These are phyloP conservation scores for Ornithoptera alexandrae DNA, from an alignment of 2,888 invertebrate species.

Conservation along the genomic window DNA sequence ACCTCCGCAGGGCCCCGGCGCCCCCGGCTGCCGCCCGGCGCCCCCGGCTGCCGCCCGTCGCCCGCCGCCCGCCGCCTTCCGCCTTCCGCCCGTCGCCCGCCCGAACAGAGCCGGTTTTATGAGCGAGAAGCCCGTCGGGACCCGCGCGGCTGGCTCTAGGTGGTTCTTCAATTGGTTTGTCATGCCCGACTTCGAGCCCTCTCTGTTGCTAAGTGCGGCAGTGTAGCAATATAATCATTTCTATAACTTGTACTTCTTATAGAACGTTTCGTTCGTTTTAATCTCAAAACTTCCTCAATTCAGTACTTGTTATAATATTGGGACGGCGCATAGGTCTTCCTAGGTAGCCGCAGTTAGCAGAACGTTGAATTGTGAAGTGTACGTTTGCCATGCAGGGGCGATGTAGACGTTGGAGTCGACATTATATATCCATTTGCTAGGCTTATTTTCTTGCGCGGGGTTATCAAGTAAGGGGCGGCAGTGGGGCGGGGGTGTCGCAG, in stretches of 20 bases:
- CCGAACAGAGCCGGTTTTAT: slow-evolving; percentile 69
- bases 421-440: slow-evolving; percentile 77
- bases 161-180: slow-evolving; percentile 69
- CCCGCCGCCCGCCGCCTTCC: slow-evolving; percentile 51
- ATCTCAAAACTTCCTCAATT: too few species aligned
- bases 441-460: slow-evolving; percentile 77
- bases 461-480: slow-evolving; percentile 73
- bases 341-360: background rate
- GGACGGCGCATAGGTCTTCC: too few species aligned
- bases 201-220: slow-evolving; percentile 50
- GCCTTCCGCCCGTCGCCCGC: slow-evolving; percentile 55
- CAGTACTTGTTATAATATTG: too few species aligned
- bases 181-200: slow-evolving; percentile 49
- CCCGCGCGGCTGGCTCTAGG: slow-evolving; percentile 64
- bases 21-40: slow-evolving; percentile 40
- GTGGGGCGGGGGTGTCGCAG: slow-evolving; percentile 66
- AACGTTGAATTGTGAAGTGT: slow-evolving; percentile 2
- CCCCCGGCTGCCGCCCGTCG: slow-evolving; percentile 51
- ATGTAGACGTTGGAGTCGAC: slow-evolving; percentile 62
- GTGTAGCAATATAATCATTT: slow-evolving; percentile 3
- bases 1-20: slow-evolving; percentile 76
- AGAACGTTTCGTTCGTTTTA: too few species aligned
- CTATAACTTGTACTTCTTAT: too few species aligned
- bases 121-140: slow-evolving; percentile 68
- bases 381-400: slow-evolving; percentile 36